Evolutionary conservation across 2,113 vertebrate species (phyloP).

Genomic region (Mesembrinibis cayennensis): DNA sequence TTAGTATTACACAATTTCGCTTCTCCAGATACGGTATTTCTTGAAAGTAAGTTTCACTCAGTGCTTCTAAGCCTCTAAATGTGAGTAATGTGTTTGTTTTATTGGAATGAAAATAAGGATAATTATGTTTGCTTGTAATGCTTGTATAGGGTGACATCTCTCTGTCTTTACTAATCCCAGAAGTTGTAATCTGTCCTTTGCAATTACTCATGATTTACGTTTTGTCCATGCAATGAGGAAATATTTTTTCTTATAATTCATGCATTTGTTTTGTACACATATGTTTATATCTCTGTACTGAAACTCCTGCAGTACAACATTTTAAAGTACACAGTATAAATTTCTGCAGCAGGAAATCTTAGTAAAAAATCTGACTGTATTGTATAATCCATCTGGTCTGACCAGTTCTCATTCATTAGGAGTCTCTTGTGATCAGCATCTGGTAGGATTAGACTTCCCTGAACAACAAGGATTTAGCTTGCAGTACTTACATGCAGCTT

Average conservation of each 20-base stretch:
- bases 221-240: not conserved
- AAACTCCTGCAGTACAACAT: not conserved
- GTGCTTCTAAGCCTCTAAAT: not conserved
- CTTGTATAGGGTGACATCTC: not conserved
- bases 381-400: slow-evolving; percentile 39
- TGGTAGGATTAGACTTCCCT: slow-evolving; percentile 54
- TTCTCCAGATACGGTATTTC: not conserved
- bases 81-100: not conserved
- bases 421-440: slow-evolving; percentile 55
- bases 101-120: slow-evolving; percentile 1
- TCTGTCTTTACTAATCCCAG: not conserved
- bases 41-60: not conserved
- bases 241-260: not conserved
- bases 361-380: slow-evolving; percentile 47
- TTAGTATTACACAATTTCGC: not conserved
- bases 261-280: not conserved
- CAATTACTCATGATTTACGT: not conserved
- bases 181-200: not conserved
- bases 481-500: slow-evolving; percentile 42
- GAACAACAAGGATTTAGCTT: slow-evolving; percentile 52
- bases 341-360: not conserved
- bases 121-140: not conserved
- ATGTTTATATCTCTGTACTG: not conserved
- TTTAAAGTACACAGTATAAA: not conserved
- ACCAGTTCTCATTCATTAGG: slow-evolving; percentile 55